Conservation (phyloP, 1,140 invertebrate species). For the Ylistrum balloti region DNA sequence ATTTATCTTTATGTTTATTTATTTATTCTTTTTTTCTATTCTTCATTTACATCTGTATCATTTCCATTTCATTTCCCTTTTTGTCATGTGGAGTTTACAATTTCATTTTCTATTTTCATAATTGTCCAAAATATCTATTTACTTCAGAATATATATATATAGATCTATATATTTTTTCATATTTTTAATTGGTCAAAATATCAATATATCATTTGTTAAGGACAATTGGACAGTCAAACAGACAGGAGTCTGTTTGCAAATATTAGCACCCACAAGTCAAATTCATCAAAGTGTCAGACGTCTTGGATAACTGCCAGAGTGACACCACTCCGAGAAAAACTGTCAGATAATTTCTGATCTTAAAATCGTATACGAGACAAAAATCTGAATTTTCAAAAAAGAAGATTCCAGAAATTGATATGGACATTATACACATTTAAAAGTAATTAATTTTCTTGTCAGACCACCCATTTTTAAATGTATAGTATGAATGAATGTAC, state of each 20-base stretch:
- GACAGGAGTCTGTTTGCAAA: background rate
- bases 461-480: slow-evolving; percentile 33
- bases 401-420: slow-evolving; percentile 35
- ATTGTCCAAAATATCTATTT: too few species aligned
- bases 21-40: too few species aligned
- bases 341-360: slow-evolving; percentile 14
- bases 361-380: background rate
- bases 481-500: background rate
- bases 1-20: too few species aligned
- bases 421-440: slow-evolving; percentile 31
- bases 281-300: slow-evolving; percentile 17
- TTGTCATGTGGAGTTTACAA: too few species aligned
- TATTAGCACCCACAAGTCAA: background rate
- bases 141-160: too few species aligned
- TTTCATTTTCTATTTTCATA: too few species aligned
- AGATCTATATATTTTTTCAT: too few species aligned
- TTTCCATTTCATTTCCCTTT: too few species aligned
- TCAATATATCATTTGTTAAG: background rate
- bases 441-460: slow-evolving; percentile 38
- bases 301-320: background rate
- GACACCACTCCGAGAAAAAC: background rate
- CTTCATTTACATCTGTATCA: too few species aligned
- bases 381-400: slow-evolving; percentile 30
- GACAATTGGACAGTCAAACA: background rate
- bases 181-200: background rate